phyloP scores from a whole-genome alignment of 2,888 invertebrate genomes.

The Drosophila incognita region DNA sequence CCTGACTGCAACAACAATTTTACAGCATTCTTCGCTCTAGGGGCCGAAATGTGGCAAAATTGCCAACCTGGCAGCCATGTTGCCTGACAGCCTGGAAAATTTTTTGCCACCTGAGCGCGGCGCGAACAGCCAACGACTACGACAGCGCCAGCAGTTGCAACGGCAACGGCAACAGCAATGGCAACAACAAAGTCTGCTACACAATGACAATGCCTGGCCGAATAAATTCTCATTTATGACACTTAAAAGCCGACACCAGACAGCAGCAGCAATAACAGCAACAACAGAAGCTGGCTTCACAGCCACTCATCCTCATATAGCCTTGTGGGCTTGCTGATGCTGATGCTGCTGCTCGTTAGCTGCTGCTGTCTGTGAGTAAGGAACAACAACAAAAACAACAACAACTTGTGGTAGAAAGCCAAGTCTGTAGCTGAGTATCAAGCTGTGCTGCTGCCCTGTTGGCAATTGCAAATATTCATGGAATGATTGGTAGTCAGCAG shows the following conservation, averaged over 20 bases:
- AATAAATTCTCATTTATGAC: slow-evolving; percentile 81
- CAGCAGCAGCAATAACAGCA: slow-evolving; percentile 24
- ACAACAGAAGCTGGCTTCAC: slow-evolving; percentile 17
- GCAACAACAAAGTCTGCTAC: slow-evolving; percentile 48
- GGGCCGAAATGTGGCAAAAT: slow-evolving; percentile 41
- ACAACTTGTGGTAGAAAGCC: slow-evolving; percentile 60
- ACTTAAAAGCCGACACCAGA: slow-evolving; percentile 71
- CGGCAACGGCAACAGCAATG: background rate
- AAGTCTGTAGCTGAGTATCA: slow-evolving; percentile 62
- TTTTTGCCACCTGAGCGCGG: slow-evolving; percentile 57
- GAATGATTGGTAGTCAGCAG: background rate
- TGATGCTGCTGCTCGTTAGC: slow-evolving; percentile 15
- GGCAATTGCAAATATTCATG: slow-evolving; percentile 9
- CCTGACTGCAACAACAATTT: slow-evolving; percentile 25
- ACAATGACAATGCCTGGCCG: slow-evolving; percentile 77
- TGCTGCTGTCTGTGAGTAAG: slow-evolving; percentile 17
- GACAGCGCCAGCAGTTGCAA: slow-evolving; percentile 16
- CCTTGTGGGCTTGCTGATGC: slow-evolving; percentile 21
- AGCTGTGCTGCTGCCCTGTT: slow-evolving; percentile 36
- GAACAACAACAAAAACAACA: slow-evolving; percentile 9
- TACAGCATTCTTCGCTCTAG: slow-evolving; percentile 27
- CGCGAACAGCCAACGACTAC: slow-evolving; percentile 43
- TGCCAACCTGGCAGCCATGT: slow-evolving; percentile 47
- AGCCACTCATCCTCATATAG: slow-evolving; percentile 34
- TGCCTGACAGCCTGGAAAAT: slow-evolving; percentile 65